Base-by-base conservation (phyloP, 2,113 vertebrate genomes). In the Myotis davidii region DNA sequence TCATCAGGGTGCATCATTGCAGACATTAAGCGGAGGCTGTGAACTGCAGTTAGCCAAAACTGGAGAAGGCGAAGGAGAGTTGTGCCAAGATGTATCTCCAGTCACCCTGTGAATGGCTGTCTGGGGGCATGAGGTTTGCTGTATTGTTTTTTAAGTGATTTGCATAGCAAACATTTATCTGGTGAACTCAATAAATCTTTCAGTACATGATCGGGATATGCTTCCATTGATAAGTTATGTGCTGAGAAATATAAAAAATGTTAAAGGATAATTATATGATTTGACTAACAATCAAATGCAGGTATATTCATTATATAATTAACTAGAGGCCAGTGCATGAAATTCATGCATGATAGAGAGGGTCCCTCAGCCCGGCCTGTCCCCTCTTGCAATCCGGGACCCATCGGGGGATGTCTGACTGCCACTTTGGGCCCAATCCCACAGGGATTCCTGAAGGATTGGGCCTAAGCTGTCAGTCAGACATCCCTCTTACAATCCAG, bases 1-100 rank as follows among this genome's bases (percentile, higher is more conserved):
- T 96, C 97, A 86, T 97, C 94, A 94, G 97, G 97, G 97, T 90
- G 97, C 95, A 91, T 86, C 94, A 94, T 88, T 91, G 82, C 93
- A 90, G 93, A 88, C 92, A 91, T 88, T 95, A 95, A 94, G 88
- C 94, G 86, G 88, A 95, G 90, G 6, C 85, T 93, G 88, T 61
- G 96, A 94, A 94, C 88, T 95, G 91, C 74, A 96, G 85, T 94
- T 95, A 95, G 50, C 77, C 95, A 88, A 92, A 92, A 94, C 90
- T 70, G 25, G 42, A 91, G 86, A 95, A 96, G 73, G 50, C 70
- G 50, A 94, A 94, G 0, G 1, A 64, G 65, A 82, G 73, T 39
- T 42, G 39, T 79, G 50, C 78, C 82, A 88, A 85, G 76, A 95
- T 84, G 54, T 34, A 70, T 64, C 67, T 73, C 76, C 79, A 64